Evolutionary conservation across 1,140 invertebrate genomes (phyloP), one percentile per base, ranked within the genome.

Genomic region (Leptinotarsa defecta): DNA sequence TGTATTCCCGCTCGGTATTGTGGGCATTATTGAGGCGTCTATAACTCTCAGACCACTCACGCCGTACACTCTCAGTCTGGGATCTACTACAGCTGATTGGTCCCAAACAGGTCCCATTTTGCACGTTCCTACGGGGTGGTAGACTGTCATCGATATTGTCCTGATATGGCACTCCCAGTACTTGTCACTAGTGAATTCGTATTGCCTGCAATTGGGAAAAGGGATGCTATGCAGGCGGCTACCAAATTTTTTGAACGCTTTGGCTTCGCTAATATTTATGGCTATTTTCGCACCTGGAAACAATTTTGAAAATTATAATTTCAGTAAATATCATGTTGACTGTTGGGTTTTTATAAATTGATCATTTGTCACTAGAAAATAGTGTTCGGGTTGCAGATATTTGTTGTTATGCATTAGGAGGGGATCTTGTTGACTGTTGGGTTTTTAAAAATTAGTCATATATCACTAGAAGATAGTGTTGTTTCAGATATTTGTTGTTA

Each of bases 11-110:
- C 86, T 86, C 6, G 88, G 88, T 73, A 96, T 94, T 0, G 91
- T 93, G 0, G 95, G 95, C 94, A 96, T 96, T 74, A 96, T 93
- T 71, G 94, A 95, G 6, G 94, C 94, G 83, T 96, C 95, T 62
- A 95, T 93, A 15, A 97, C 94, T 61, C 95, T 87, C 4, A 96
- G 86, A 19, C 93, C 92, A 43, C 90, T 83, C 0, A 96, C 85
- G 0, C 95, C 94, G 78, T 95, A 91, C 1, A 96, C 94, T 20
- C 89, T 88, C 8, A 97, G 85, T 68, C 92, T 87, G 0, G 93
- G 90, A 87, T 96, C 95, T 0, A 96, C 94, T 0, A 97, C 95
- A 0, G 95, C 93, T 5, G 90, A 89, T 0, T 88, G 86, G 84
- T 96, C 95, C 80, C 88, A 89, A 2, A 86, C 79, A 0, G 93